A percentile compares a stretch with the other conserved stretches of the same genome.
phyloP scores from a whole-genome alignment of 1,140 invertebrate species.

The Phenacoccus solenopsis region DNA sequence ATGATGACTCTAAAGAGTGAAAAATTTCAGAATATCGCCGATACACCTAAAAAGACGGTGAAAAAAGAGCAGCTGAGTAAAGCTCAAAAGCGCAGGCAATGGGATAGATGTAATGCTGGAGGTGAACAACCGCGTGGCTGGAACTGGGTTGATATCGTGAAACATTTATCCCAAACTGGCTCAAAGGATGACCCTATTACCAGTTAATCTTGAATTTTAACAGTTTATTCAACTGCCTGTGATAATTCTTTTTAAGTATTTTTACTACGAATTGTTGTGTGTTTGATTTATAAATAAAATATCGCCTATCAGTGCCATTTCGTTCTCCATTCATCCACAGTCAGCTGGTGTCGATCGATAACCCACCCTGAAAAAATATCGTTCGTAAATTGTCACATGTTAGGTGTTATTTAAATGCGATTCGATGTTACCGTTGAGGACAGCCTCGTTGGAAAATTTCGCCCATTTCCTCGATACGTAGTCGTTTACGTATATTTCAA shows the following conservation, averaged over 20 bases:
- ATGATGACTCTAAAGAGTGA: background rate
- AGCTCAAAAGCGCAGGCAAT: conserved; percentile 77
- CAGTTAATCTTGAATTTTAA: background rate
- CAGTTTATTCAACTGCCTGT: conserved; percentile 18
- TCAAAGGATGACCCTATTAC: conserved; percentile 35
- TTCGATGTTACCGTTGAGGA: background rate
- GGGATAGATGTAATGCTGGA: conserved; percentile 64
- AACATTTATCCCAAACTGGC: conserved; percentile 83
- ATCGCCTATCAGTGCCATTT: conserved; percentile 19
- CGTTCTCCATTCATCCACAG: conserved; percentile 25
- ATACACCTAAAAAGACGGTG: conserved; percentile 37
- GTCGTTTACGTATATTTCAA: background rate
- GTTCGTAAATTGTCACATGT: background rate
- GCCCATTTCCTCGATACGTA: background rate
- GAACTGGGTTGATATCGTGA: conserved; percentile 90
- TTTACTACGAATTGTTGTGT: conserved; percentile 21
- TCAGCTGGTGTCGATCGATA: conserved; percentile 20
- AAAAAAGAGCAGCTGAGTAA: conserved; percentile 81
- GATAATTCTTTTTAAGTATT: conserved; percentile 18
- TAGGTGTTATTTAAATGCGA: too few relatives aligned
- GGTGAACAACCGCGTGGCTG: conserved; percentile 77
- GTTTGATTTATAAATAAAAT: conserved; percentile 5
- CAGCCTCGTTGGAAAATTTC: background rate
- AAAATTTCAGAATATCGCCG: conserved; percentile 11
- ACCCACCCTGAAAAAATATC: conserved; percentile 23